Evolutionary conservation across 2,888 invertebrate species (phyloP), one percentile per base, ranked within the genome.

Genomic region (Axea sp.): DNA sequence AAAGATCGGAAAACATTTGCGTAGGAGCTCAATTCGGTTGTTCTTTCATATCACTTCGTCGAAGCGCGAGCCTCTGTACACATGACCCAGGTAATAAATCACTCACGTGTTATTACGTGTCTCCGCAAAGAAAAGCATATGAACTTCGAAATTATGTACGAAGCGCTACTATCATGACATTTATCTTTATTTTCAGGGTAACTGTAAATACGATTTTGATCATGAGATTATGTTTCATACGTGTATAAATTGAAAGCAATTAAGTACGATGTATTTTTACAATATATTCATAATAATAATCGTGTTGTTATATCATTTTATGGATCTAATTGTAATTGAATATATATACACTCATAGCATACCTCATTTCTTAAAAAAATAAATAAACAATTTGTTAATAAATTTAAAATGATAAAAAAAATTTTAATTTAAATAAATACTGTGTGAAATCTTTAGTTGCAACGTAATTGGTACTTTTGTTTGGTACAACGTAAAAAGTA

Each of bases 1-100:
- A 75, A 72, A 75, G 75, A 68, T 62, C 59, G 62, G 67, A 19
- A 37, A 57, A 72, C 68, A 41, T 72, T 75, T 75, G 72, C 67
- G 71, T 71, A 71, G 75, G 57, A 62, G 67, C 59, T 19, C 17
- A 37, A 53, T 41, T 65, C 41, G 47, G 24, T 28, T 19, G 71
- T 62, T 68, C 64, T 68, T 68, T 53, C 72, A 37, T 67, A 45
- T 75, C 67, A 62, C 67, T 47, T 59, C 26, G 67, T 37, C 55
- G 30, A 30, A 26, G 4, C 17, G 22, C 37, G 53, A 55, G 31
- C 51, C 45, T 73, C 45, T 37, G 65, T 17, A 57, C 67, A 53
- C 43, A 57, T 22, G 49, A 67, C 49, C 69, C 39, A 12, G 60
- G 30, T 22, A 39, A 71, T 75, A 72, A 75, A 71, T 75, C 60